Evolutionary conservation across 2,113 vertebrate species (phyloP), one percentile per base, ranked within the genome.

Genomic region (Dipodomys stephensi): DNA sequence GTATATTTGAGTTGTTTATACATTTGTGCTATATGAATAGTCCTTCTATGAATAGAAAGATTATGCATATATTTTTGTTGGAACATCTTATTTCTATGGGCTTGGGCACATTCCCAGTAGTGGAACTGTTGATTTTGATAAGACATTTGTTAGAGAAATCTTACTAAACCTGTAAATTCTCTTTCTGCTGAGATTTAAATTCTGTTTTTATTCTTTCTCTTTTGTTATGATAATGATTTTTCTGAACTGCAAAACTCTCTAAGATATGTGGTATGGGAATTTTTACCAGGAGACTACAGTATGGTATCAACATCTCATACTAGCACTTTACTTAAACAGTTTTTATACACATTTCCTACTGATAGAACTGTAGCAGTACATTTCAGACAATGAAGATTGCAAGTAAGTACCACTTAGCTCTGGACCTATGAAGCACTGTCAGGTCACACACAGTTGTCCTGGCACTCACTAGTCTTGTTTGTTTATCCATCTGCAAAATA

Each of bases 401-500:
- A 83, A n/a, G 28, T 39, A 77, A 88, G 44, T 94, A 92, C 60
- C 74, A 6, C 85, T 74, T 46, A 77, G 57, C 23, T 77, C 57
- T 90, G 44, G 16, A 68, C 68, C 60, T 39, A 79, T 46, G 62
- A 71, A 68, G 18, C 25, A 85, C 78, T 90, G 71, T 79, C 71
- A 77, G 80, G 89, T 91, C 84, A 67, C 9, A 35, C 27, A 72
- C 4, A 2, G 8, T 88, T 86, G 8, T 25, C 46, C 64, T 88
- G 88, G n/a, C 32, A 67, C 53, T 83, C 32, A 67, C 53, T 83
- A 76, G 92, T 93, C 7, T 64, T 80, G 20, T 92, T 28, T 64
- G 22, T 90, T 94, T 94, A 53, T 92, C 68, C 15, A 84, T 83
- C 27, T 78, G 10, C 87, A 92, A 92, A 94, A 90, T 90, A 10